A percentile compares a stretch with the other conserved stretches of the same genome.
phyloP scores from a whole-genome alignment of 1,140 invertebrate genomes.

The Zaprionus ornatus region DNA sequence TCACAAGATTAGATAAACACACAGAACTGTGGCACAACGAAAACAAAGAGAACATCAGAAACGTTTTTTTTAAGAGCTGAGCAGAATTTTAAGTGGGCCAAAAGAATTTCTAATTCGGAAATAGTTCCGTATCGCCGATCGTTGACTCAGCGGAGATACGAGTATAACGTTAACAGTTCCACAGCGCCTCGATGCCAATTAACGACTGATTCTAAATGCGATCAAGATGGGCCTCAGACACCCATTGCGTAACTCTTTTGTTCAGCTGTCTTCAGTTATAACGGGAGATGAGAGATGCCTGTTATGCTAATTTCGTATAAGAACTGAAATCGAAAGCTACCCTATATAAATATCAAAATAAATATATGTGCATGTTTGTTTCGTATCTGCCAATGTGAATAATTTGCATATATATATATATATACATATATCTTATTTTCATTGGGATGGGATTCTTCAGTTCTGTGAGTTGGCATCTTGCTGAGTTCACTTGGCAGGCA shows the following conservation, averaged over 20 bases:
- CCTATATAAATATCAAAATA: slow-evolving; percentile 9
- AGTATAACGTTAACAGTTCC: slow-evolving; percentile 16
- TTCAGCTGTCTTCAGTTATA: neutral
- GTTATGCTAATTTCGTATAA: slow-evolving; percentile 35
- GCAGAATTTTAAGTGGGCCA: slow-evolving; percentile 40
- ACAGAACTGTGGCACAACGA: slow-evolving; percentile 34
- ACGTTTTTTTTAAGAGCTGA: slow-evolving; percentile 18
- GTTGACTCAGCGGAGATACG: slow-evolving; percentile 18
- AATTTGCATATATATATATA: slow-evolving; percentile 8
- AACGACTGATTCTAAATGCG: slow-evolving; percentile 25
- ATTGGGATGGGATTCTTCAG: neutral
- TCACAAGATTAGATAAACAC: slow-evolving; percentile 31
- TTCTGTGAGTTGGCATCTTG: neutral
- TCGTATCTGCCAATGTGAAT: neutral
- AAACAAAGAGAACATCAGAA: slow-evolving; percentile 32
- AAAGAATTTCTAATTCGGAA: slow-evolving; percentile 38
- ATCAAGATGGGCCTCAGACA: neutral
- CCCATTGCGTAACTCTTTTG: slow-evolving; percentile 48
- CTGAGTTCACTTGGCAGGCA: slow-evolving; percentile 6
- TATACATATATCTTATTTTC: neutral
- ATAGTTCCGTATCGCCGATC: slow-evolving; percentile 54
- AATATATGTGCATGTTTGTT: slow-evolving; percentile 1
- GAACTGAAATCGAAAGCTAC: slow-evolving; percentile 26
- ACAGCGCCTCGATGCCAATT: slow-evolving; percentile 19
- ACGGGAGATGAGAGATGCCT: slow-evolving; percentile 19